A percentile compares a stretch with the other conserved stretches of the same genome.
Conservation (phyloP, 2,113 vertebrate species). For the Equus przewalskii region DNA sequence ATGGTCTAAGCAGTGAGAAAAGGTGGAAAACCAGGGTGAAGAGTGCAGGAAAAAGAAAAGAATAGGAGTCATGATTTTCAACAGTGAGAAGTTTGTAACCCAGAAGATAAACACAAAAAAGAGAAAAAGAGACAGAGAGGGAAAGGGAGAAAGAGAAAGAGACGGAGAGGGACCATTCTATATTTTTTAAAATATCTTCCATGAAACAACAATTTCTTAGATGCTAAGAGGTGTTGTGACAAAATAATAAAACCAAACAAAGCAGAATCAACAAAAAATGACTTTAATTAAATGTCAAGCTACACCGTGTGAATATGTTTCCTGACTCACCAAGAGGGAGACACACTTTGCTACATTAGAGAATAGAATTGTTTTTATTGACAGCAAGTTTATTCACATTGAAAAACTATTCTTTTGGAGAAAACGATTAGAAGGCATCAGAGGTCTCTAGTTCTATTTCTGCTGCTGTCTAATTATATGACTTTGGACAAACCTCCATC, state of each 20-base stretch:
- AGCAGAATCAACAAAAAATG: not conserved
- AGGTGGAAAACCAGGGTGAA: not conserved
- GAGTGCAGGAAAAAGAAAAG: not conserved
- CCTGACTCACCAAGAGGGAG: not conserved
- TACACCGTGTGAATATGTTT: not conserved
- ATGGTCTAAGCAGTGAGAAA: not conserved
- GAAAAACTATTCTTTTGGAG: not conserved
- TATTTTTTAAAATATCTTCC: slow-evolving; percentile 27
- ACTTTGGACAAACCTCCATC: not conserved
- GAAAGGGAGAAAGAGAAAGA: not conserved
- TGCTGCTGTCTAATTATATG: not conserved
- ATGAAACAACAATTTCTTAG: slow-evolving; percentile 9
- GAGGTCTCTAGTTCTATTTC: not conserved
- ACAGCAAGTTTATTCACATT: not conserved
- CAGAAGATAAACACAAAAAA: not conserved
- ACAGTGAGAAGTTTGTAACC: not conserved
- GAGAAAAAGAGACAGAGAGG: not conserved
- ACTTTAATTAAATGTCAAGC: slow-evolving; percentile 11
- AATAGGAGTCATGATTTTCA: not conserved
- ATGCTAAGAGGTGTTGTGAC: not conserved
- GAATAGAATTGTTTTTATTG: slow-evolving; percentile 10
- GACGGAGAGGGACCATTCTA: not conserved
- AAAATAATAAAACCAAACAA: not conserved
- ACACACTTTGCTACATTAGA: slow-evolving; percentile 25
- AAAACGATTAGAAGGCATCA: not conserved